These are phyloP conservation scores for Clusia tigrina DNA, from an alignment of 2,888 invertebrate species.

Conservation along the genomic window DNA sequence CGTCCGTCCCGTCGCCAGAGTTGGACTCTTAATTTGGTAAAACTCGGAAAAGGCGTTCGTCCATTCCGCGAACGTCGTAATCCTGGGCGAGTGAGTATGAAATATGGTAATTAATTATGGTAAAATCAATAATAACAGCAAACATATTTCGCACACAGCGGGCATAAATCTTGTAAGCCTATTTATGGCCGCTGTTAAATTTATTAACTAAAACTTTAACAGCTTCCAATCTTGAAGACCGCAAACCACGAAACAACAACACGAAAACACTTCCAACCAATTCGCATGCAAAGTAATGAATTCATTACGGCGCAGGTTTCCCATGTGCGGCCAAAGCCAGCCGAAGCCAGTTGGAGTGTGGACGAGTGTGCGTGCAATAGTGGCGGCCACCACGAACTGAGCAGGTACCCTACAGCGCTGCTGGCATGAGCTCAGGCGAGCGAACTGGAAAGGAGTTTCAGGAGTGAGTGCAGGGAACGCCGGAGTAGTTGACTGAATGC, in stretches of 20 bases:
- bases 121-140: conserved; percentile 20
- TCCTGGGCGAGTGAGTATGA: no score
- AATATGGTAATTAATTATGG: conserved; percentile 24
- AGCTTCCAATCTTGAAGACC: not conserved
- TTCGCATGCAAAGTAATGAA: conserved; percentile 27
- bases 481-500: no score
- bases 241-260: not conserved
- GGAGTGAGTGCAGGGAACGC: no score
- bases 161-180: conserved; percentile 25
- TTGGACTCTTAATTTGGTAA: no score
- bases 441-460: no score
- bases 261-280: conserved; percentile 5
- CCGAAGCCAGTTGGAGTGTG: conserved; percentile 14
- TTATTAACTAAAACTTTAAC: conserved; percentile 24
- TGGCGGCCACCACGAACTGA: no score
- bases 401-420: no score
- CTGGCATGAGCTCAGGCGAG: no score
- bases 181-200: conserved; percentile 19
- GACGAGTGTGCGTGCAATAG: no score
- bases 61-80: no score
- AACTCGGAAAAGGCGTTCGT: no score
- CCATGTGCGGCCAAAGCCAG: conserved; percentile 34
- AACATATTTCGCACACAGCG: conserved; percentile 4
- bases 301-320: conserved; percentile 32
- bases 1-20: no score